A percentile compares a stretch with the other conserved stretches of the same genome.
These are phyloP conservation scores for Anseranas semipalmata DNA, from an alignment of 2,113 vertebrate species.

Conservation along the genomic window DNA sequence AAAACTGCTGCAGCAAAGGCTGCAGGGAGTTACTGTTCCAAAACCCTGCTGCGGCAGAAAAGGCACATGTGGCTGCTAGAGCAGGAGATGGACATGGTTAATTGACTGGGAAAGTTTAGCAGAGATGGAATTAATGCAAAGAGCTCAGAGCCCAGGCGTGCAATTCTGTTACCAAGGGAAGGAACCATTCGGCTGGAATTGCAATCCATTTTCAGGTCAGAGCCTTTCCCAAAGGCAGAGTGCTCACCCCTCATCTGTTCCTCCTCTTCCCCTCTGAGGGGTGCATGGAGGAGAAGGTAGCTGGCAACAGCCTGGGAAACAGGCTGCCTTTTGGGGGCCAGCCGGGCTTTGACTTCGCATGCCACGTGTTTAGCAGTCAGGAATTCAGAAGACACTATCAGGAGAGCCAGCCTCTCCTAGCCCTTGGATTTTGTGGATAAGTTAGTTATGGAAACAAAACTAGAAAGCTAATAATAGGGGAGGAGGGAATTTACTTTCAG, in stretches of 20 bases:
- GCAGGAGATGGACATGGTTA: constrained; percentile 55
- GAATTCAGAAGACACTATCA: constrained; percentile 59
- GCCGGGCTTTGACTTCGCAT: constrained; percentile 48
- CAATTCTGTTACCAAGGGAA: constrained; percentile 47
- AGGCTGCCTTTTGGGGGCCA: constrained; percentile 19
- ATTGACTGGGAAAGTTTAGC: constrained; percentile 71
- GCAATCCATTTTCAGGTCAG: constrained; percentile 64
- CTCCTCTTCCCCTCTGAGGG: neutral
- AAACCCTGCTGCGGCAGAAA: constrained; percentile 33
- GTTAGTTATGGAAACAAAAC: constrained; percentile 63
- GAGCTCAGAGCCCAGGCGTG: constrained; percentile 31
- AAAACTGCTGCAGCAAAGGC: constrained; percentile 49
- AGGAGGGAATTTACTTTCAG: neutral
- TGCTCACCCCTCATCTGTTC: neutral
- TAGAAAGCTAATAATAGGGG: constrained; percentile 1
- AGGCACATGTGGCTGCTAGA: constrained; percentile 56
- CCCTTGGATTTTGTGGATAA: constrained; percentile 52
- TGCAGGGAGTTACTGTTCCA: constrained; percentile 31
- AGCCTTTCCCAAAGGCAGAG: constrained; percentile 50
- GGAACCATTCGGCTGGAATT: constrained; percentile 43
- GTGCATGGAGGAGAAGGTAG: neutral
- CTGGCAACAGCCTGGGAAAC: constrained; percentile 60
- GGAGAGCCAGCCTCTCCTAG: constrained; percentile 12
- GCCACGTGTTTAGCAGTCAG: constrained; percentile 62
- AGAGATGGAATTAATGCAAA: constrained; percentile 68